These are phyloP conservation scores for Psittacula echo DNA, from an alignment of 2,797 vertebrate species.

Conservation along the genomic window DNA sequence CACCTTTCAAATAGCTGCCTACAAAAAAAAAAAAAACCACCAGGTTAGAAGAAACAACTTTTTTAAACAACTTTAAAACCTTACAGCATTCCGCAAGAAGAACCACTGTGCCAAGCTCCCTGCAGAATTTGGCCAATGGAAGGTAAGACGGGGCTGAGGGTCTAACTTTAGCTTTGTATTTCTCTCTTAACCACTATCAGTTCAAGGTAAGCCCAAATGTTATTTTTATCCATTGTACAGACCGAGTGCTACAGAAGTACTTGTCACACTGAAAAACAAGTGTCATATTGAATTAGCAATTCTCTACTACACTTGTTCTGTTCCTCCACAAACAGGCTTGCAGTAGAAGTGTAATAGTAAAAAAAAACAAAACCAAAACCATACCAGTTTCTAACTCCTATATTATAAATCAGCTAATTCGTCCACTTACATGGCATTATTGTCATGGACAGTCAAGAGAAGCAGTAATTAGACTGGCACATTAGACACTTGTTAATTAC, in stretches of 20 bases:
- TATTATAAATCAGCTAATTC: neutral
- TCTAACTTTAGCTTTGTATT: neutral
- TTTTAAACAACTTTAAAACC: neutral
- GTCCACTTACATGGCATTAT: neutral
- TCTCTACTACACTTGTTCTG: neutral
- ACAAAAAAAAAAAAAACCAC: neutral
- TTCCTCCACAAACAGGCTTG: neutral
- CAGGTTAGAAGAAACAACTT: neutral
- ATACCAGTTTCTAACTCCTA: neutral
- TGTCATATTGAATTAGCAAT: neutral
- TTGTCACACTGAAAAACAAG: neutral
- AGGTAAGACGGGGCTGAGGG: neutral
- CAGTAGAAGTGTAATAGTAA: neutral
- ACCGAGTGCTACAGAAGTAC: neutral
- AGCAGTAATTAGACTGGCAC: slow-evolving; percentile 4
- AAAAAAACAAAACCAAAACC: neutral
- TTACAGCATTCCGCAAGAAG: neutral
- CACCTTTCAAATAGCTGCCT: neutral
- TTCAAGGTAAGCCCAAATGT: neutral
- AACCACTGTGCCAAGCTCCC: neutral
- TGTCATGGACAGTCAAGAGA: neutral
- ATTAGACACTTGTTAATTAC: slow-evolving; percentile 7
- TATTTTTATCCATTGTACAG: neutral
- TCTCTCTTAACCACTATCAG: neutral
- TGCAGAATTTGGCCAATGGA: neutral